phyloP scores from a whole-genome alignment of 2,113 vertebrate species.

The Seriola aureovittata region DNA sequence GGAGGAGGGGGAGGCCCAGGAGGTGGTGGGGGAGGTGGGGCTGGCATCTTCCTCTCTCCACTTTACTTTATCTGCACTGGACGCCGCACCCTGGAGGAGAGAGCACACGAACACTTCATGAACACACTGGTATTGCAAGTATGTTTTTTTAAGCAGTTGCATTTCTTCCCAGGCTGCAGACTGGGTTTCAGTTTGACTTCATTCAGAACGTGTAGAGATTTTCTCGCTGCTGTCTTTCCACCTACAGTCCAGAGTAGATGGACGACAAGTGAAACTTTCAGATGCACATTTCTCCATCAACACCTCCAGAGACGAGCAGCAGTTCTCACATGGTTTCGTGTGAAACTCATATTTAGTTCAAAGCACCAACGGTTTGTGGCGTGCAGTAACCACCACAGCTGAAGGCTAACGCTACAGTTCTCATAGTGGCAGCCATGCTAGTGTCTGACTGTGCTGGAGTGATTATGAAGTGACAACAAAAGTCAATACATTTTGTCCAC shows the following conservation, averaged over 20 bases:
- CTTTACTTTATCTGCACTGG: conserved; percentile 66
- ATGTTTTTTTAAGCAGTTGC: no score
- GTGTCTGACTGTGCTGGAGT: neutral
- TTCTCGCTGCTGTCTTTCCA: neutral
- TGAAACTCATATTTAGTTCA: neutral
- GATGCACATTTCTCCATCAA: no score
- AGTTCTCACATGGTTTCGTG: no score
- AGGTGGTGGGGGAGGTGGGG: conserved; percentile 91
- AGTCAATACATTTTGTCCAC: neutral
- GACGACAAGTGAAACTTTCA: no score
- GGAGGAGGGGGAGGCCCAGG: conserved; percentile 88
- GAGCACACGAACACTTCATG: conserved; percentile 6
- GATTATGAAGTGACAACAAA: no score
- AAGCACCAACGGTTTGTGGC: neutral
- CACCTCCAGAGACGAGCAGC: no score
- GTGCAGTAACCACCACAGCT: neutral
- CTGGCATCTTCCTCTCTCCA: conserved; percentile 86
- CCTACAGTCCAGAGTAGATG: no score
- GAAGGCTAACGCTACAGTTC: no score
- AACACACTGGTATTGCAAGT: no score
- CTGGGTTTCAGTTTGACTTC: neutral
- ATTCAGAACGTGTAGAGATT: neutral
- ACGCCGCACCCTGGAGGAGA: conserved; percentile 50
- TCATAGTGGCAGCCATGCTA: no score
- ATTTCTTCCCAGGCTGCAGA: neutral